phyloP scores from a whole-genome alignment of 2,113 vertebrate genomes.

The Aix galericulata region DNA sequence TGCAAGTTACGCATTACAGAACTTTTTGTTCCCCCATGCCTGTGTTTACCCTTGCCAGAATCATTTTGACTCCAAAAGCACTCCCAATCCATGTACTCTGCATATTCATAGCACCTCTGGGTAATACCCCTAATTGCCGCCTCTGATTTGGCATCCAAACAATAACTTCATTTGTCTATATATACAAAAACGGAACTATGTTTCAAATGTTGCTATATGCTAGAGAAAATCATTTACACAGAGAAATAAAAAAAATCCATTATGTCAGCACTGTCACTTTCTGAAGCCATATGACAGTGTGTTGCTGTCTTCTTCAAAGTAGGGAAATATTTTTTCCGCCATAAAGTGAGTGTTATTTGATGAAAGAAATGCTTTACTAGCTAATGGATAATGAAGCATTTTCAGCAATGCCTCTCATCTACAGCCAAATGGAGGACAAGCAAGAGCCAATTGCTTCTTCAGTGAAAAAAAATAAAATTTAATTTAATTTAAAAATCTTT shows the following conservation, averaged over 20 bases:
- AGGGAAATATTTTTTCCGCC: conserved; percentile 66
- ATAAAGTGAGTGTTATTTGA: conserved; percentile 78
- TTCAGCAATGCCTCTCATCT: conserved; percentile 73
- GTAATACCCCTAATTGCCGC: conserved; percentile 45
- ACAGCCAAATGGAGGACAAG: conserved; percentile 74
- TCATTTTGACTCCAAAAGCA: conserved; percentile 49
- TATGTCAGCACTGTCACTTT: conserved; percentile 62
- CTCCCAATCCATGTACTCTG: conserved; percentile 12
- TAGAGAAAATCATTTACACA: conserved; percentile 39
- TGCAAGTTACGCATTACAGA: not conserved
- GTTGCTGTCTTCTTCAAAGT: conserved; percentile 63
- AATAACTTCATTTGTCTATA: conserved; percentile 14
- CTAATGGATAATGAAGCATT: conserved; percentile 69
- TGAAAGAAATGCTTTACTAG: conserved; percentile 76
- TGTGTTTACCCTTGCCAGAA: conserved; percentile 35
- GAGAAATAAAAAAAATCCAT: conserved; percentile 5
- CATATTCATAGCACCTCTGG: conserved; percentile 30
- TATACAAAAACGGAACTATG: conserved; percentile 35
- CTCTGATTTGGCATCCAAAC: conserved; percentile 60
- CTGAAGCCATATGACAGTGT: conserved; percentile 52
- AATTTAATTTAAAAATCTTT: not conserved
- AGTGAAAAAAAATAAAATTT: not conserved
- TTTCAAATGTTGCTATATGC: conserved; percentile 43
- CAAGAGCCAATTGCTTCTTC: conserved; percentile 63
- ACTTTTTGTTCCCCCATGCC: conserved; percentile 25